Conservation (phyloP, 2,888 invertebrate species). For the Drosophila prolongata region DNA sequence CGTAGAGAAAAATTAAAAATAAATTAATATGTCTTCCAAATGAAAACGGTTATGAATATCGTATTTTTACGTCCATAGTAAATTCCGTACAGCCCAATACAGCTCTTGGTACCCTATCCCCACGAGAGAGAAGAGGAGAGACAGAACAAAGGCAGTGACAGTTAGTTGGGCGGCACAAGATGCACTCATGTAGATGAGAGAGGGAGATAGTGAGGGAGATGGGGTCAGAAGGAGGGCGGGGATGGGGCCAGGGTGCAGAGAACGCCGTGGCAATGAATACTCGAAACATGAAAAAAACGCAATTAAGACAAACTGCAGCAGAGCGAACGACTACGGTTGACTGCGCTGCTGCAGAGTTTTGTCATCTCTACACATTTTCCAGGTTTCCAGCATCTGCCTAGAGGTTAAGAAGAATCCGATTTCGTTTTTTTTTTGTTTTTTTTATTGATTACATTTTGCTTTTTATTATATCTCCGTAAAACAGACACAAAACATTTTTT, state of each 20-base stretch:
- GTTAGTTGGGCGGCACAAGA: constrained; percentile 14
- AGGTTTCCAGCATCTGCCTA: not conserved
- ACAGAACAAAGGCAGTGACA: constrained; percentile 18
- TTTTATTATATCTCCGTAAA: too few species aligned
- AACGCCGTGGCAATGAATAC: constrained; percentile 30
- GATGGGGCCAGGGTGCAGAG: constrained; percentile 19
- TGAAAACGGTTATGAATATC: too few species aligned
- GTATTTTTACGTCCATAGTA: too few species aligned
- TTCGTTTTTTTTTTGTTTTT: too few species aligned
- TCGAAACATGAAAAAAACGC: constrained; percentile 22
- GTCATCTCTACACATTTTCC: constrained; percentile 5
- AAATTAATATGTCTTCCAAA: too few species aligned
- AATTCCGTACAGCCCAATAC: not conserved
- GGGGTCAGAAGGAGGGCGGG: not conserved
- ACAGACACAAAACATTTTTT: too few species aligned
- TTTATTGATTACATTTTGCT: too few species aligned
- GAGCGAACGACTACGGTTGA: constrained; percentile 17
- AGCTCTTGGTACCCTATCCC: not conserved
- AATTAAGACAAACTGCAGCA: constrained; percentile 34
- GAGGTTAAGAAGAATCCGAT: too few species aligned
- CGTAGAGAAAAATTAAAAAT: too few species aligned
- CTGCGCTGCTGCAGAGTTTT: constrained; percentile 25
- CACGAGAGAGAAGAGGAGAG: not conserved
- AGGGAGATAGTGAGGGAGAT: not conserved
- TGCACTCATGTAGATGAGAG: not conserved